Evolutionary conservation across 2,888 invertebrate genomes (phyloP), one percentile per base, ranked within the genome.

Genomic region (Pimpla rufipes): DNA sequence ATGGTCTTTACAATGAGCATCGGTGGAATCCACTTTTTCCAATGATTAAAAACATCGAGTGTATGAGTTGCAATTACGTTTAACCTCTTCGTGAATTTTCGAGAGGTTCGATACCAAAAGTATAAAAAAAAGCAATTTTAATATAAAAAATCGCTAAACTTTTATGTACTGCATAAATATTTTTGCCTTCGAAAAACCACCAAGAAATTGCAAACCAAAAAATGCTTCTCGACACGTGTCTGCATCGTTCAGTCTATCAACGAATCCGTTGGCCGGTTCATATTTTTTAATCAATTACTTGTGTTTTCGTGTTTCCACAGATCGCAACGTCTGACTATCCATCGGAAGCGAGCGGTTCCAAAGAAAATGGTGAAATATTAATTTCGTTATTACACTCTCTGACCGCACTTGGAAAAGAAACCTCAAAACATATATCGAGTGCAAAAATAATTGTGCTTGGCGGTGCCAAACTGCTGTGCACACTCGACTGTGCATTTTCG

Each of bases 361-460:
- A 59, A 7, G 35, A 40, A 23, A 40, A 40, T 40, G 2, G 7
- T 7, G 29, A 29, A 57, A 8, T 6, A 62, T 18, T 10, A 10
- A 37, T 55, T 23, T 10, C 13, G 8, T 55, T 23, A 23, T 11
- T 13, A 23, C 23, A 16, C 21, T 55, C 23, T 11, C 21, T 13
- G 23, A 55, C 13, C 6, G 18, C 7, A 16, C 16, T 16, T 18
- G 4, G 2, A 40, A 40, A 62, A 18, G 8, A 37, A 62, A 16
- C n/a, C 6, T n/a, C 5, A 11, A 62, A 16, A 10, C 4, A 23
- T 37, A 62, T 10, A 16, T 11, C n/a, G 16, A 62, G 35, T 40
- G 62, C 37, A 37, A 62, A 62, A 37, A 62, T 3, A 37, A 62
- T 40, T 18, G 10, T 37, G 35, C 18, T 62, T 18, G 35, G 62